These are phyloP conservation scores for Campoletis raptor DNA, from an alignment of 2,888 invertebrate species.

Conservation along the genomic window DNA sequence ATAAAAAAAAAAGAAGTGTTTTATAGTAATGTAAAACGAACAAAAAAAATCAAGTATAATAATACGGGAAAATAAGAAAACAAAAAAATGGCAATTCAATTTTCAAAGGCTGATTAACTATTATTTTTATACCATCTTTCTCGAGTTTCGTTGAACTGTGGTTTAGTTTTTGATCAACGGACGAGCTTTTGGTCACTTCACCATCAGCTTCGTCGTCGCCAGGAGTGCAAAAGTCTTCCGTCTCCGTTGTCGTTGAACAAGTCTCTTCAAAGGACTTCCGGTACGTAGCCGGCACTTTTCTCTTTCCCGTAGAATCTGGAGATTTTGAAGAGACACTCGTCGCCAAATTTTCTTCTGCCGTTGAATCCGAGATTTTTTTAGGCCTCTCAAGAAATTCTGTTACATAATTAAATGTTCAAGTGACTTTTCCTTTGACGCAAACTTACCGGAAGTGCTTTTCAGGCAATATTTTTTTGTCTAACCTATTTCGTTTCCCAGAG, in stretches of 20 bases:
- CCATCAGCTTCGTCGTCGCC: constrained; percentile 8
- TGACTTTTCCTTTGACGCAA: constrained; percentile 17
- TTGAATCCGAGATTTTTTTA: constrained; percentile 16
- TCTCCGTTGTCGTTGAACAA: constrained; percentile 34
- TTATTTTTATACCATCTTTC: constrained; percentile 53
- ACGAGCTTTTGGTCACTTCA: constrained; percentile 6
- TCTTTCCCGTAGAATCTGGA: constrained; percentile 1
- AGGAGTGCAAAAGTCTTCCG: constrained; percentile 26
- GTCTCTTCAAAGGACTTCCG: constrained; percentile 31
- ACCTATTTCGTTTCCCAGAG: constrained; percentile 74
- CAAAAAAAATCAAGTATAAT: not conserved
- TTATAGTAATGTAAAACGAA: not conserved
- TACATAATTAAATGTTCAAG: not conserved
- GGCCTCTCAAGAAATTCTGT: constrained; percentile 22
- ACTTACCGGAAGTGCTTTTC: constrained; percentile 11
- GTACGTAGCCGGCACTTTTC: constrained; percentile 3
- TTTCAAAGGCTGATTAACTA: not conserved
- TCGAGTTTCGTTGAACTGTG: constrained; percentile 48
- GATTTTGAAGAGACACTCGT: constrained; percentile 38
- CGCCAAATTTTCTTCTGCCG: constrained; percentile 6
- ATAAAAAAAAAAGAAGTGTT: not conserved
- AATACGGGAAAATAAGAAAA: not conserved
- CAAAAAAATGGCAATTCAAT: not conserved
- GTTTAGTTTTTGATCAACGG: constrained; percentile 14
- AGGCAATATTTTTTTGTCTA: constrained; percentile 63